Evolutionary conservation across 2,113 vertebrate species (phyloP).

Genomic region (Phyllostomus discolor): DNA sequence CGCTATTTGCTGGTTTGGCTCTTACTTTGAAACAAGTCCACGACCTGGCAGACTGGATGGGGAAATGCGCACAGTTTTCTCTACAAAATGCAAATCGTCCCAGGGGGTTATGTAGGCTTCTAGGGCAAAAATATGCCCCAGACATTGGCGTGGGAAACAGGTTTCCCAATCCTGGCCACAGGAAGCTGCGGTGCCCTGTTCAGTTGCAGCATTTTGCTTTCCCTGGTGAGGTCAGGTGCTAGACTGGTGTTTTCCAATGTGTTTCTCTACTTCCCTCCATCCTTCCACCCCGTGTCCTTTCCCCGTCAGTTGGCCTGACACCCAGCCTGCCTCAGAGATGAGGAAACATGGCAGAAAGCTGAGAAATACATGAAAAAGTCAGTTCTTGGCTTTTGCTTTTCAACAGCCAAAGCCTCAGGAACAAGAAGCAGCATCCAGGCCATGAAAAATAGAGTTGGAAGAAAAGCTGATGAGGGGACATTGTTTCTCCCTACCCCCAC

Average conservation of each 20-base stretch:
- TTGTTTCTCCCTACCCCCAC: not conserved
- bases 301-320: not conserved
- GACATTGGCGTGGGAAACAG: not conserved
- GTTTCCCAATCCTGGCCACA: not conserved
- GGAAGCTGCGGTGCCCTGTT: not conserved
- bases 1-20: not conserved
- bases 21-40: not conserved
- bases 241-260: not conserved
- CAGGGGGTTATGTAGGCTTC: not conserved
- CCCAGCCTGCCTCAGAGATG: not conserved
- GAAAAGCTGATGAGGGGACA: not conserved
- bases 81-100: not conserved
- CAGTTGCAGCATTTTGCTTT: not conserved
- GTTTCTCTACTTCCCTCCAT: too few relatives aligned
- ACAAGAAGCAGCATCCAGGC: not conserved
- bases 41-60: not conserved
- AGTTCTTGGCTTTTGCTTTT: not conserved
- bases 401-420: not conserved
- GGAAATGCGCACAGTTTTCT: not conserved
- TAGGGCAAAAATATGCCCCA: not conserved
- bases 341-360: not conserved
- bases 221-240: not conserved
- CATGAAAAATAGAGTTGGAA: not conserved
- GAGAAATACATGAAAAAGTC: not conserved
- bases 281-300: not conserved